Evolutionary conservation across 2,113 vertebrate species (phyloP).

Genomic region (Hypanus sabinus): DNA sequence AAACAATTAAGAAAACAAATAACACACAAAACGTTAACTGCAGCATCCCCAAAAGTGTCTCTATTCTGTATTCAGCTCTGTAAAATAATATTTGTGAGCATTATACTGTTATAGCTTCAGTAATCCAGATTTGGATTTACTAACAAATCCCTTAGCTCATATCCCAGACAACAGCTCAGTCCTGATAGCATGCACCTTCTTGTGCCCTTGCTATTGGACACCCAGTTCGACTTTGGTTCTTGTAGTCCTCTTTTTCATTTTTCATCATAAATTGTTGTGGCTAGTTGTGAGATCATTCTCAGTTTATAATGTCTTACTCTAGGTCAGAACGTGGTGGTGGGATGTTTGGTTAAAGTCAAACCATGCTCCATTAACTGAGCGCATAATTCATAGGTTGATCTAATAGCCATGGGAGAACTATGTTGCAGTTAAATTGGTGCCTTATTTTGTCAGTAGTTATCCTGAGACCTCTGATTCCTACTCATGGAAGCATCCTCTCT

Average conservation of each 20-base stretch:
- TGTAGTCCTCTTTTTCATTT: not conserved
- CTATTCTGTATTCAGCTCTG: not conserved
- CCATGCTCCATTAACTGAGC: not conserved
- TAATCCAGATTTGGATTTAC: not conserved
- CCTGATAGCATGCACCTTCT: not conserved
- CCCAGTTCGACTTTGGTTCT: not conserved
- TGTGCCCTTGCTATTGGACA: not conserved
- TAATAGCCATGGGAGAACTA: not conserved
- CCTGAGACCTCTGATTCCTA: no score
- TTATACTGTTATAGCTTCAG: not conserved
- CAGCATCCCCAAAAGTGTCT: no score
- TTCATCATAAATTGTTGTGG: not conserved
- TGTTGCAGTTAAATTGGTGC: not conserved
- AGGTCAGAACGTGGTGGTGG: not conserved
- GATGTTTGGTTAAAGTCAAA: not conserved
- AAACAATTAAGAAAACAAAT: no score
- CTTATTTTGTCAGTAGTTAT: not conserved
- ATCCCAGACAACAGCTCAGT: not conserved
- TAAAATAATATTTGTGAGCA: not conserved
- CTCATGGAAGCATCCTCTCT: no score
- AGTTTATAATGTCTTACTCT: not conserved
- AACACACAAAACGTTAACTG: no score
- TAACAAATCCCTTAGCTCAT: not conserved
- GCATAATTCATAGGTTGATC: not conserved
- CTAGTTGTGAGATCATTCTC: not conserved